Base-by-base conservation (phyloP, 2,113 vertebrate species). In the Bubo bubo region DNA sequence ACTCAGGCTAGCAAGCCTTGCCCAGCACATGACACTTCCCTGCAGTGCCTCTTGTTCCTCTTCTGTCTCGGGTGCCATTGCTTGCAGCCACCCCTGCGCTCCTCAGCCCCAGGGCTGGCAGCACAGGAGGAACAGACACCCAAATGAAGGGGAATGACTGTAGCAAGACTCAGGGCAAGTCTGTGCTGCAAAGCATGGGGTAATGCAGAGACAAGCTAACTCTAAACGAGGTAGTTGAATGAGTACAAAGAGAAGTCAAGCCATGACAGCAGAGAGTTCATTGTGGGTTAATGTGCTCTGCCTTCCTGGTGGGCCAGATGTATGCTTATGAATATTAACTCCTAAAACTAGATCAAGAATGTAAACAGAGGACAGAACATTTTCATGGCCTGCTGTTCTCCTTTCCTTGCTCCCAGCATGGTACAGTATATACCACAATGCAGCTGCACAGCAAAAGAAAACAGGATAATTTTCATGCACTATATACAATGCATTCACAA, bases 31-130 rank as follows among this genome's bases (percentile, higher is more conserved):
- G 26, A 23, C 47, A 30, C 47, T 77, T 74, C 14, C 47, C 62
- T 63, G 56, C 28, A 28, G 22, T 24, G 12, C 14, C 52, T 80
- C 60, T 55, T 7, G 1, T 24, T 89, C 30, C 63, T 53, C 52
- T 16, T 35, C 32, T n/a, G 10, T 15, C 18, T 45, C 1, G 0
- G 16, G 23, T 17, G 39, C 39, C 43, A 41, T 0, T 30, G 49
- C 83, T 23, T 23, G 77, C 68, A 70, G 41, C 35, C 60, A 53
- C 5, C 9, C 12, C 8, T 0, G 0, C 0, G 1, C 47, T 39
- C 45, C 82, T 75, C 37, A 21, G 8, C 12, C 7, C 22, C 0
- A 1, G 23, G 10, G 39, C 68, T 45, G 28, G 43, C 60, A 91
- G 43, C 56, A 37, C 15, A 6, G 30, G 16, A 91, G 14, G 47